These are phyloP conservation scores for Cercopithecus hamlyni DNA, from an alignment of 2,797 vertebrate genomes.

Conservation along the genomic window DNA sequence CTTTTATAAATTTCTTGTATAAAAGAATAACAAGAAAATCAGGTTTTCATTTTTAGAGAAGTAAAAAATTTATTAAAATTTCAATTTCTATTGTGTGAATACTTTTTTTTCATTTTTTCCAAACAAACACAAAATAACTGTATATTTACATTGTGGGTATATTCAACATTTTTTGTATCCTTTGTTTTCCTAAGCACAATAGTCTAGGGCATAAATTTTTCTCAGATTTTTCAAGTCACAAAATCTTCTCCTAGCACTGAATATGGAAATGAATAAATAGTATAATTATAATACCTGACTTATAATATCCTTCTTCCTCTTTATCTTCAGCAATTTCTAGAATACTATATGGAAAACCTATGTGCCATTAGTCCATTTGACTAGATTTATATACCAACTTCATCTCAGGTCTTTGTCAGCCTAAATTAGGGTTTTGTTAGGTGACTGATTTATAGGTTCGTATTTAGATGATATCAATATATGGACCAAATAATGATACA, in stretches of 20 bases:
- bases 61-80: background rate
- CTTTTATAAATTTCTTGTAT: background rate
- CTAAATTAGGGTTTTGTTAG: background rate
- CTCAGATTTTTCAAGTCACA: background rate
- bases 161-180: background rate
- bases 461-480: conserved; percentile 12
- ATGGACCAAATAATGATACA: background rate
- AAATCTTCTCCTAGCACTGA: background rate
- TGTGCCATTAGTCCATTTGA: background rate
- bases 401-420: background rate
- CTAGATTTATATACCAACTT: background rate
- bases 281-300: background rate
- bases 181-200: background rate
- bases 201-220: background rate
- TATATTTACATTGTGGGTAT: background rate
- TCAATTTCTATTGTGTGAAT: background rate
- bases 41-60: background rate
- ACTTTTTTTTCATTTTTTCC: background rate
- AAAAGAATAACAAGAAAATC: background rate
- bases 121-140: background rate
- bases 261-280: background rate
- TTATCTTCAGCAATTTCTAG: background rate
- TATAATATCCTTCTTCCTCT: background rate
- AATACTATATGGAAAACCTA: background rate
- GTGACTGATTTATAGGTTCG: background rate